These are phyloP conservation scores for Pyrgilauda ruficollis DNA, from an alignment of 2,113 vertebrate species.

Conservation along the genomic window DNA sequence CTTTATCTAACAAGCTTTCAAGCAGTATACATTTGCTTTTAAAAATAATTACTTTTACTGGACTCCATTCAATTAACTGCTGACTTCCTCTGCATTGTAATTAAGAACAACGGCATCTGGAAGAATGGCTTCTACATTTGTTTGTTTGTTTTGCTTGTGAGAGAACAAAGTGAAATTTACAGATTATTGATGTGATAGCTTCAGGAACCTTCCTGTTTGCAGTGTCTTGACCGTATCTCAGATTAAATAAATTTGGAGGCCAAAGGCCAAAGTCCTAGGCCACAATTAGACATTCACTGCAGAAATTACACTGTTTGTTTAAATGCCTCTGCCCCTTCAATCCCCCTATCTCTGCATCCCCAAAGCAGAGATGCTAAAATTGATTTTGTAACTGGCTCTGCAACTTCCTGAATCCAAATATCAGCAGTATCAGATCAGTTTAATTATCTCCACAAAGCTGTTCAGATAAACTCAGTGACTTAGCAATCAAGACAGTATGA, in stretches of 20 bases:
- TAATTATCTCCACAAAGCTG: background rate
- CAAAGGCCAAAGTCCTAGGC: background rate
- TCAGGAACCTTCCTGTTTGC: slow-evolving; percentile 15
- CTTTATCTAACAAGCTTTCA: slow-evolving; percentile 6
- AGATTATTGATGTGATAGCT: background rate
- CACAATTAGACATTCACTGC: background rate
- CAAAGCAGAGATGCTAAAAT: background rate
- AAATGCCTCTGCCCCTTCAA: background rate
- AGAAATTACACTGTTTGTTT: background rate
- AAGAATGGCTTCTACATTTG: background rate
- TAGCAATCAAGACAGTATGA: background rate
- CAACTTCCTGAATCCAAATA: background rate
- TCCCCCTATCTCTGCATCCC: background rate
- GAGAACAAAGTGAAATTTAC: slow-evolving; percentile 15
- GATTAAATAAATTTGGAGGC: background rate
- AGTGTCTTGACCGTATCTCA: background rate
- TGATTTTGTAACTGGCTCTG: background rate
- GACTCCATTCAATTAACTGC: background rate
- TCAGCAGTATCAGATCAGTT: background rate
- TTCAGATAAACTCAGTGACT: background rate
- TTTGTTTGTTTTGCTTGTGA: background rate
- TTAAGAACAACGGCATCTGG: background rate
- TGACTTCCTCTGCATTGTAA: background rate
- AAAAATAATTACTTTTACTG: background rate
- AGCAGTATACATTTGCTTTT: background rate